Evolutionary conservation across 2,797 vertebrate genomes (phyloP).

Genomic region (Chaetophractus vellerosus): DNA sequence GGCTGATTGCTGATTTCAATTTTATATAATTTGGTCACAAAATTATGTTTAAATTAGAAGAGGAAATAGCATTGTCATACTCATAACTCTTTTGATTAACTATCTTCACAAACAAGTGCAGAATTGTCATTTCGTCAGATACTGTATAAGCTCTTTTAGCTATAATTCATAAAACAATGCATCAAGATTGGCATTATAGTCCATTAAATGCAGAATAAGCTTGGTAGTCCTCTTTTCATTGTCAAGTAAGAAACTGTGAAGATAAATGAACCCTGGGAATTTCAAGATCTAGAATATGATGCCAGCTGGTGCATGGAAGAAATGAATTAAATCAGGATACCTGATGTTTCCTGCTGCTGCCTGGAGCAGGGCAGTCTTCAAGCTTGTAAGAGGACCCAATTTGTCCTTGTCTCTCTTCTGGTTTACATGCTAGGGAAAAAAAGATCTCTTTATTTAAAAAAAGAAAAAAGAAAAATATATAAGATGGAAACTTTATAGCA

Average conservation of each 20-base stretch:
- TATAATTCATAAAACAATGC: conserved; percentile 78
- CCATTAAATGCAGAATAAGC: conserved; percentile 72
- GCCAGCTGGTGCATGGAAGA: conserved; percentile 75
- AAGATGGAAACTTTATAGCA: conserved; percentile 51
- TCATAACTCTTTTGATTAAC: conserved; percentile 66
- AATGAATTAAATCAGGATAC: conserved; percentile 77
- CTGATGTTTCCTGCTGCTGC: conserved; percentile 71
- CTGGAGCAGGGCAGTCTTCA: conserved; percentile 36
- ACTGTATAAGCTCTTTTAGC: conserved; percentile 66
- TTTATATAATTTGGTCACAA: conserved; percentile 67
- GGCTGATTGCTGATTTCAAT: conserved; percentile 42
- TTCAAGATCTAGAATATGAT: conserved; percentile 72
- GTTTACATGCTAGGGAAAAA: background rate
- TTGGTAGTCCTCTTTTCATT: conserved; percentile 65
- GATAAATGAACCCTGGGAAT: conserved; percentile 79
- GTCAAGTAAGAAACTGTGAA: conserved; percentile 80
- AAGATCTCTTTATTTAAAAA: background rate
- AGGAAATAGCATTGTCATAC: conserved; percentile 50
- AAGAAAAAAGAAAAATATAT: conserved; percentile 48
- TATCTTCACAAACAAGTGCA: conserved; percentile 71
- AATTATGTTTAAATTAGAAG: conserved; percentile 65
- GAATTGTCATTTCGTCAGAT: conserved; percentile 72
- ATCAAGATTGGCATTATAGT: conserved; percentile 72
- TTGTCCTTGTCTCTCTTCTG: conserved; percentile 72
- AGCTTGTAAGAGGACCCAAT: conserved; percentile 60